Evolutionary conservation across 2,888 invertebrate species (phyloP).

Genomic region (Hoplodrina blanda): DNA sequence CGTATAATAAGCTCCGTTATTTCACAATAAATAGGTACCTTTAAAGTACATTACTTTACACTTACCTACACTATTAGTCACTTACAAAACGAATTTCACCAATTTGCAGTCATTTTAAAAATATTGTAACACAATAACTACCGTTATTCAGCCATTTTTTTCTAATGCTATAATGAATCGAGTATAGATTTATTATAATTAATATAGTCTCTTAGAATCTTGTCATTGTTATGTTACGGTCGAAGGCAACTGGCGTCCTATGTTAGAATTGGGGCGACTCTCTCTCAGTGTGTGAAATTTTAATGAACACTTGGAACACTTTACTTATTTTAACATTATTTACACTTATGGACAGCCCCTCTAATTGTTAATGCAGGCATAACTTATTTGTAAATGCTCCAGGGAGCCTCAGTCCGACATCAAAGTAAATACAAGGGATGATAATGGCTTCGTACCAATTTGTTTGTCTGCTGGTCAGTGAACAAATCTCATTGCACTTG

Average conservation of each 20-base stretch:
- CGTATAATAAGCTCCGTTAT: no score
- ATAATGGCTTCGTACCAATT: constrained; percentile 61
- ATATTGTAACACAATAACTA: no score
- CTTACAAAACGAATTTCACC: no score
- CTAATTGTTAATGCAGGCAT: constrained; percentile 22
- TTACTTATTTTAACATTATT: constrained; percentile 25
- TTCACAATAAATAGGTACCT: no score
- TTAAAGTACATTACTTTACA: no score
- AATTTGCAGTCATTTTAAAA: no score
- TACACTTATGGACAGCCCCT: constrained; percentile 3
- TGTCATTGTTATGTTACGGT: not conserved
- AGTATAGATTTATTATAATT: not conserved
- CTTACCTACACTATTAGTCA: no score
- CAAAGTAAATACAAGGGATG: constrained; percentile 54
- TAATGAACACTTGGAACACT: constrained; percentile 19
- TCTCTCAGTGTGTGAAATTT: constrained; percentile 5
- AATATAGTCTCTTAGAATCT: not conserved
- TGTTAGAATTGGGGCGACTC: no score
- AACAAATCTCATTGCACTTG: constrained; percentile 75
- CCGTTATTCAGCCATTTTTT: no score
- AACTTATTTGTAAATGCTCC: constrained; percentile 29
- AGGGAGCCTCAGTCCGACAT: constrained; percentile 34
- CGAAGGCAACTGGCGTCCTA: not conserved
- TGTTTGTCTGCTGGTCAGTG: constrained; percentile 62
- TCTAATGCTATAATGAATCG: no score